Evolutionary conservation across 2,113 vertebrate genomes (phyloP).

Genomic region (Columba janthina): DNA sequence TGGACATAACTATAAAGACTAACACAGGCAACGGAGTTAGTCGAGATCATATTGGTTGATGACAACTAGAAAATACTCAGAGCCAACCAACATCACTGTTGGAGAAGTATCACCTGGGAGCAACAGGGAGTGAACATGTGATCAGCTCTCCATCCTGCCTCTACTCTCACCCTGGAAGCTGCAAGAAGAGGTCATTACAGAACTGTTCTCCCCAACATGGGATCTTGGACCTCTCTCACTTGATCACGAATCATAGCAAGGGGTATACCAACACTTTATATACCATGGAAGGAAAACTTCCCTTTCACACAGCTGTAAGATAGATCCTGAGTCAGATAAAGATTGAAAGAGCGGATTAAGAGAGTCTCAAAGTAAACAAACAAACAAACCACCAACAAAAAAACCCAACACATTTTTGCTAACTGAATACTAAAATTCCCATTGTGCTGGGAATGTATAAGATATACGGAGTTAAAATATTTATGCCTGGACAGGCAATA

Average conservation of each 20-base stretch:
- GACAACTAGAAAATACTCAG: not conserved
- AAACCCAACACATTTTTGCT: not conserved
- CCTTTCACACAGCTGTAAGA: not conserved
- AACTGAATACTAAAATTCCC: not conserved
- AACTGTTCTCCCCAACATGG: not conserved
- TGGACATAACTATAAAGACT: not conserved
- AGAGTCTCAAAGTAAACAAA: not conserved
- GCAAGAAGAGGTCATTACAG: not conserved
- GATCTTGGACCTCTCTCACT: not conserved
- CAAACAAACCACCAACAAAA: not conserved
- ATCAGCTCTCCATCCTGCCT: not conserved
- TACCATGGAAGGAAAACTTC: not conserved
- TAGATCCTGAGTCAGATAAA: not conserved
- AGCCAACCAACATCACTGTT: not conserved
- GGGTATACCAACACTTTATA: not conserved
- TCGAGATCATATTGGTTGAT: not conserved
- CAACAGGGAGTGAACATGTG: not conserved
- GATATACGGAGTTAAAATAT: not conserved
- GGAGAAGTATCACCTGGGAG: not conserved
- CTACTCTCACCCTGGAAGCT: not conserved
- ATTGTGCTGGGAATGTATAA: not conserved
- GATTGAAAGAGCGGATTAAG: not conserved
- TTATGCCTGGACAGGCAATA: not conserved
- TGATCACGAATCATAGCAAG: not conserved
- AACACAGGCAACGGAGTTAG: not conserved